phyloP scores from a whole-genome alignment of 2,797 vertebrate genomes.

The Psittacula derbiana region DNA sequence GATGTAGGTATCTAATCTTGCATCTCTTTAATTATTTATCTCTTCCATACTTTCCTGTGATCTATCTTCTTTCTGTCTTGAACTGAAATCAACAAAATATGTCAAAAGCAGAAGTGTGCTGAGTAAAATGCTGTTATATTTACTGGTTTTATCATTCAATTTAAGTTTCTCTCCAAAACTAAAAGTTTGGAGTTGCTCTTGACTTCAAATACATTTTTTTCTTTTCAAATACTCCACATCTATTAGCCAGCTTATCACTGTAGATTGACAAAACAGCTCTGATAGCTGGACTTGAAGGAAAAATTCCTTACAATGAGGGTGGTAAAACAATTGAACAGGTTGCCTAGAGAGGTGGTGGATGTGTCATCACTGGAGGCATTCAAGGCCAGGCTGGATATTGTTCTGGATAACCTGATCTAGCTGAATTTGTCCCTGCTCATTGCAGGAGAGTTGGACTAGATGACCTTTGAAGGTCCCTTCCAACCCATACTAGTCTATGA shows the following conservation, averaged over 20 bases:
- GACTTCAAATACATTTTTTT: background rate
- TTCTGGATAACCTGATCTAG: background rate
- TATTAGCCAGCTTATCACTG: background rate
- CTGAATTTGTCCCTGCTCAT: background rate
- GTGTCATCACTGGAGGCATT: background rate
- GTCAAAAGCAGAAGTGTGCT: background rate
- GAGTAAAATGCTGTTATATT: background rate
- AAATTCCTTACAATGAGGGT: background rate
- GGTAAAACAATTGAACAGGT: background rate
- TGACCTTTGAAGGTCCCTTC: background rate
- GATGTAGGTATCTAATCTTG: background rate
- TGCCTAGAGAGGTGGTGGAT: background rate
- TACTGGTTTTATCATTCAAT: background rate
- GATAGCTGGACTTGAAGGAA: background rate
- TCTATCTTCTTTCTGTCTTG: background rate
- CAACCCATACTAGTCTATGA: background rate
- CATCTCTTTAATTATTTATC: background rate
- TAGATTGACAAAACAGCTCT: background rate
- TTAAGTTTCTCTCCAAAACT: background rate
- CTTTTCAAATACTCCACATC: background rate
- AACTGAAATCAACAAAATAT: background rate
- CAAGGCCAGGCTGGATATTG: background rate
- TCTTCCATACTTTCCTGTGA: background rate
- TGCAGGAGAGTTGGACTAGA: background rate
- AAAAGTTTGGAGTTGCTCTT: background rate